Percentiles rank a stretch among this genome's conserved stretches.
These are phyloP conservation scores for Eueides isabella DNA, from an alignment of 1,140 invertebrate species.

Conservation along the genomic window DNA sequence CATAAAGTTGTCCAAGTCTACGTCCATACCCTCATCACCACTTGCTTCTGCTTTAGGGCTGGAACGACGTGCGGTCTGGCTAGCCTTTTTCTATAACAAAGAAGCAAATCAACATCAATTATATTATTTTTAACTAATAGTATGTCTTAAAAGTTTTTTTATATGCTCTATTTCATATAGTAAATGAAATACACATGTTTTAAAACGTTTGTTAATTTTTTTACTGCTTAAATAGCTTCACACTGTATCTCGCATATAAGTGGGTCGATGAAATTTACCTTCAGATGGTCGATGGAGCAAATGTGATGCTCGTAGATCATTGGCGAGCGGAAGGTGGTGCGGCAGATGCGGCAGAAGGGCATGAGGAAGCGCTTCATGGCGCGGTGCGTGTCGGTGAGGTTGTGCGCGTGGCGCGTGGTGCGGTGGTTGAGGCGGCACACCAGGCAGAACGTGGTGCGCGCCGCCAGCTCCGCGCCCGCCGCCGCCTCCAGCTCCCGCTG, in stretches of 20 bases:
- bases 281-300: slow-evolving; percentile 90
- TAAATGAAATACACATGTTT: background rate
- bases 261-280: slow-evolving; percentile 76
- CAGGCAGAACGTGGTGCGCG: slow-evolving; percentile 87
- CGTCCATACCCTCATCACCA: slow-evolving; percentile 87
- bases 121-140: too few relatives aligned
- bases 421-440: slow-evolving; percentile 92
- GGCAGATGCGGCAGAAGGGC: slow-evolving; percentile 88
- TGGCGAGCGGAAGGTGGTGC: slow-evolving; percentile 88
- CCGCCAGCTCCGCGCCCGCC: slow-evolving; percentile 85
- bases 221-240: too few relatives aligned
- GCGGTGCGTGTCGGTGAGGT: slow-evolving; percentile 88
- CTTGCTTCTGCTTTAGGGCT: slow-evolving; percentile 82
- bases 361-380: slow-evolving; percentile 92
- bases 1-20: slow-evolving; percentile 92
- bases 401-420: slow-evolving; percentile 88
- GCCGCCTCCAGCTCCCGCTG: slow-evolving; percentile 88
- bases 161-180: too few relatives aligned
- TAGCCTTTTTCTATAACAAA: slow-evolving; percentile 83
- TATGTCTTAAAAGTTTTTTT: background rate
- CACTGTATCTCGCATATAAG: too few relatives aligned
- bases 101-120: background rate
- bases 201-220: too few relatives aligned
- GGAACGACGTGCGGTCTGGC: slow-evolving; percentile 56
- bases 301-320: slow-evolving; percentile 92